Evolutionary conservation across 1,140 invertebrate genomes (phyloP).

Genomic region (Magallana gigas): DNA sequence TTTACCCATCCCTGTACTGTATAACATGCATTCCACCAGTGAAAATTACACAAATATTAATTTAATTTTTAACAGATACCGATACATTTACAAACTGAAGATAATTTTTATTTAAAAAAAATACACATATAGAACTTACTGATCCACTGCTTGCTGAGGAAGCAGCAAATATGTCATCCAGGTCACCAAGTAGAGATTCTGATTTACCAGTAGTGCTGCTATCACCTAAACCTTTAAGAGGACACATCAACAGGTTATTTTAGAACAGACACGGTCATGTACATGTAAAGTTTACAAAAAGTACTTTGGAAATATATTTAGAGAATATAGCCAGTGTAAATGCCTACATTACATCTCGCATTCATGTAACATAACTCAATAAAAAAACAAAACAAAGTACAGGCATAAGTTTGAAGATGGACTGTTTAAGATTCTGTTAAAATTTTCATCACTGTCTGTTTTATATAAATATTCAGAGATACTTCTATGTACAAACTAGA

Average conservation of each 20-base stretch:
- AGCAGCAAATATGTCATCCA: constrained; percentile 62
- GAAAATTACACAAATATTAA: neutral
- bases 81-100: neutral
- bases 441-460: no score
- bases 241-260: neutral
- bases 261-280: neutral
- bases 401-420: no score
- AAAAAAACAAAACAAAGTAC: neutral
- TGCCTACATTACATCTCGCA: no score
- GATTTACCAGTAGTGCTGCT: constrained; percentile 1
- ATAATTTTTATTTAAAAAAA: neutral
- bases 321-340: no score
- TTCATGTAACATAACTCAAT: neutral
- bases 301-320: no score
- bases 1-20: no score
- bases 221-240: constrained; percentile 52
- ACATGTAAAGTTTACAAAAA: neutral
- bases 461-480: no score
- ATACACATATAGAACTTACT: neutral
- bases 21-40: no score
- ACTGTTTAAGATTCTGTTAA: no score
- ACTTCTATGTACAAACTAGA: no score
- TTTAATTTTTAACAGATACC: neutral
- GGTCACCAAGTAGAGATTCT: constrained; percentile 59
- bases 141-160: constrained; percentile 1